Percentiles rank a stretch among this genome's conserved stretches.
Evolutionary conservation across 2,888 invertebrate genomes (phyloP).

Genomic region (Cephus runcator): DNA sequence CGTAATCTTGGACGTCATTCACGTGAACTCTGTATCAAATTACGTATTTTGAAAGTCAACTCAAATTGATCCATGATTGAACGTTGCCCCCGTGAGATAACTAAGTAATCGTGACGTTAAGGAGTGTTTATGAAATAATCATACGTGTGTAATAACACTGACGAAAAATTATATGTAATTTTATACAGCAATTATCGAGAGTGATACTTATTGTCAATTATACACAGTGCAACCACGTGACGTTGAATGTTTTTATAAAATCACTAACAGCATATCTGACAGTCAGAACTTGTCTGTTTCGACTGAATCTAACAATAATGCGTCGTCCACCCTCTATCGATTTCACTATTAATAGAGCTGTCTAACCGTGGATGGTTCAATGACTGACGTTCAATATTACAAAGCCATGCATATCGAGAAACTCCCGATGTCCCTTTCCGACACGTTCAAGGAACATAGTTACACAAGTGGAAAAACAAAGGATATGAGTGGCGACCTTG

Average conservation of each 20-base stretch:
- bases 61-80: not conserved
- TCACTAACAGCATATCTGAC: not conserved
- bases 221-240: not conserved
- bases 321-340: constrained; percentile 20
- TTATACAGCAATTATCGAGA: not conserved
- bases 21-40: not conserved
- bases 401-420: not conserved
- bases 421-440: not conserved
- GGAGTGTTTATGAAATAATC: not conserved
- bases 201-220: not conserved
- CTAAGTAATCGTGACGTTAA: not conserved
- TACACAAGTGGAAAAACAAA: not conserved
- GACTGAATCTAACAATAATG: not conserved
- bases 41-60: not conserved
- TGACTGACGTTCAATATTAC: not conserved
- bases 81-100: not conserved
- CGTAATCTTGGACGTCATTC: not conserved
- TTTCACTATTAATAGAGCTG: constrained; percentile 23
- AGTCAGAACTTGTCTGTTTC: not conserved
- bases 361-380: not conserved
- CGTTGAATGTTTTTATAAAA: not conserved
- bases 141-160: not conserved
- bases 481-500: too few relatives aligned
- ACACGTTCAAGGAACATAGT: not conserved
- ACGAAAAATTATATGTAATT: not conserved